Conservation (phyloP, 1,140 invertebrate species). For the Meteorus sp. region DNA sequence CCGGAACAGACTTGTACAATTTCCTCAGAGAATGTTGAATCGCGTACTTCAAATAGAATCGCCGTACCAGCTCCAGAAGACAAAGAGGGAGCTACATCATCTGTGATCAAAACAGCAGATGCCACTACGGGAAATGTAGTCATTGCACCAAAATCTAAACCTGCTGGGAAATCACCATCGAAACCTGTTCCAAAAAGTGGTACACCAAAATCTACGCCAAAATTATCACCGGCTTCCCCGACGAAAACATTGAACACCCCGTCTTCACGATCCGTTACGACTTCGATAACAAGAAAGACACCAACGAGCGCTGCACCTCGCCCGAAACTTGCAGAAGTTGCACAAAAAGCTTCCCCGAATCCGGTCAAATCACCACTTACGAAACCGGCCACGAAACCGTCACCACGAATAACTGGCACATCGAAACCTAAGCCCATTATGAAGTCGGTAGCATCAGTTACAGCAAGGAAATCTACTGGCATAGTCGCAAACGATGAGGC, state of each 20-base stretch:
- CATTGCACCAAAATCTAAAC: slow-evolving; percentile 43
- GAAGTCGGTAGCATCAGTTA: too few relatives aligned
- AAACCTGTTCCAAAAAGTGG: slow-evolving; percentile 40
- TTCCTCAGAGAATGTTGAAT: too few relatives aligned
- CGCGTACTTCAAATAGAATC: too few relatives aligned
- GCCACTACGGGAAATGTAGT: slow-evolving; percentile 34
- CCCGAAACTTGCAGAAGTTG: slow-evolving; percentile 25
- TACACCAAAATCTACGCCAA: slow-evolving; percentile 30
- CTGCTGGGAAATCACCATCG: slow-evolving; percentile 45
- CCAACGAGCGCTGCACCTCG: slow-evolving; percentile 29
- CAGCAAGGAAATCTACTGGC: slow-evolving; percentile 15
- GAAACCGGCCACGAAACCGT: slow-evolving; percentile 33
- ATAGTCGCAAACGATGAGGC: slow-evolving; percentile 61
- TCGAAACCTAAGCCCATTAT: too few relatives aligned
- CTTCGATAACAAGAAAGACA: slow-evolving; percentile 29
- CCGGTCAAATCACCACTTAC: slow-evolving; percentile 27
- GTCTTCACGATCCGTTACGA: slow-evolving; percentile 21
- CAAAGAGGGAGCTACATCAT: slow-evolving; percentile 32
- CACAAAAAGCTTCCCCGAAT: slow-evolving; percentile 29
- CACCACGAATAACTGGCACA: slow-evolving; percentile 3
- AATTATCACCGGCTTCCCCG: slow-evolving; percentile 23
- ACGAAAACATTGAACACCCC: not conserved
- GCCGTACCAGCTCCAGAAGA: slow-evolving; percentile 5
- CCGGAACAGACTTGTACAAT: too few relatives aligned
- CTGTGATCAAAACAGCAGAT: slow-evolving; percentile 39